A percentile compares a stretch with the other conserved stretches of the same genome.
These are phyloP conservation scores for Trachymyrmex cornetzi DNA, from an alignment of 1,140 invertebrate species.

Conservation along the genomic window DNA sequence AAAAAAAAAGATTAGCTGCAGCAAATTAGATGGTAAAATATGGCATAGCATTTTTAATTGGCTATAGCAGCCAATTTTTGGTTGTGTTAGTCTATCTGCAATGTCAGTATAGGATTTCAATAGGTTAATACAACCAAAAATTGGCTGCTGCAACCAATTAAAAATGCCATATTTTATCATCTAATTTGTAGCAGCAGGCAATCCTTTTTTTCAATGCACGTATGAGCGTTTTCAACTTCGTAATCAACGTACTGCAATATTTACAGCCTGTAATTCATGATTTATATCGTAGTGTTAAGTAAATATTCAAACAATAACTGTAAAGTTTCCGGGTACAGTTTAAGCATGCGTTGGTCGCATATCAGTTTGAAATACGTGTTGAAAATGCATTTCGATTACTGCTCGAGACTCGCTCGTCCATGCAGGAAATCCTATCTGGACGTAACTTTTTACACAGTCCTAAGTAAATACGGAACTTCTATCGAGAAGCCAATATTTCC, in stretches of 20 bases:
- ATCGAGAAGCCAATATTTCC: conserved; percentile 50
- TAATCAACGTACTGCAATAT: conserved; percentile 36
- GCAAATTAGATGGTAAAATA: too few relatives aligned
- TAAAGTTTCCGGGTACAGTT: conserved; percentile 22
- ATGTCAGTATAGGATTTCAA: too few relatives aligned
- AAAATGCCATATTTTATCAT: too few relatives aligned
- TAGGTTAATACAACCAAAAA: too few relatives aligned
- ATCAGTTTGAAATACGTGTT: conserved; percentile 2
- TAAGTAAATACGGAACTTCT: conserved; percentile 51
- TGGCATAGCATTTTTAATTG: too few relatives aligned
- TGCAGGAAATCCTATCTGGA: conserved; percentile 31
- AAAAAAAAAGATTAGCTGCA: too few relatives aligned
- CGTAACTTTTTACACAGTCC: conserved; percentile 47
- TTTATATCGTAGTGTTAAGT: background rate
- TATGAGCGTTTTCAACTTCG: conserved; percentile 21
- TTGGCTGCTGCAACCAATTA: too few relatives aligned
- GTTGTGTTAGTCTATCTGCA: too few relatives aligned
- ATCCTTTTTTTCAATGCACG: background rate
- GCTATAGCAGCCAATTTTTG: too few relatives aligned
- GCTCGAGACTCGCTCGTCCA: background rate
- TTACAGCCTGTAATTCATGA: conserved; percentile 55
- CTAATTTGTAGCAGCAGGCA: too few relatives aligned
- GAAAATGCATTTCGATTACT: conserved; percentile 46
- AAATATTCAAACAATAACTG: conserved; percentile 48
- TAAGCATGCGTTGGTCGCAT: background rate